Conservation (phyloP, 2,113 vertebrate species). For the Ammodramus savannarum region DNA sequence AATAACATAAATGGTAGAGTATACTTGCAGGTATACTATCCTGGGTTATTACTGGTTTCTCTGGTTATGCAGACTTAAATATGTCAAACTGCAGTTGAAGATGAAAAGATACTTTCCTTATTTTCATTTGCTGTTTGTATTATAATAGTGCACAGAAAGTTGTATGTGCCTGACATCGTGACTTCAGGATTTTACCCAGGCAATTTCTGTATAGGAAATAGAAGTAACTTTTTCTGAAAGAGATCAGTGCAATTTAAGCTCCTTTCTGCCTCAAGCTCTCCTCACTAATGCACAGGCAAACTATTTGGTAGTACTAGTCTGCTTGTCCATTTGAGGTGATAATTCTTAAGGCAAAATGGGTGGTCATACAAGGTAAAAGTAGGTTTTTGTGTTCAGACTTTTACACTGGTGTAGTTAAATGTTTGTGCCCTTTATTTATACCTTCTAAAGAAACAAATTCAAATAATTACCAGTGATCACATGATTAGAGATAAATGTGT, state of each 20-base stretch:
- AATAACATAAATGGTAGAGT: neutral
- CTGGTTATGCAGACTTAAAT: neutral
- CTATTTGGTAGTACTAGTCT: neutral
- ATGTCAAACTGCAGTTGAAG: neutral
- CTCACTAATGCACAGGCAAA: neutral
- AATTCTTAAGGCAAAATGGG: neutral
- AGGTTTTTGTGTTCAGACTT: neutral
- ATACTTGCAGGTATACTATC: constrained; percentile 1
- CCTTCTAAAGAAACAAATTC: neutral
- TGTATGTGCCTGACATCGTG: neutral
- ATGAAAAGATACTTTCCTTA: neutral
- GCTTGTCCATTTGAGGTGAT: neutral
- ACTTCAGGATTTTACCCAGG: neutral
- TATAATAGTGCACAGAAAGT: neutral
- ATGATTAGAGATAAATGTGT: neutral
- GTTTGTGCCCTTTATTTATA: neutral
- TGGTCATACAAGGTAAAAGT: neutral
- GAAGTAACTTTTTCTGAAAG: neutral
- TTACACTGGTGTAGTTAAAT: neutral
- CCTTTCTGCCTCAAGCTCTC: neutral
- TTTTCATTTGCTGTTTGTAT: neutral
- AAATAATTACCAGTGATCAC: neutral
- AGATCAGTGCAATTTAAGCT: neutral
- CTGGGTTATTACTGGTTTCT: neutral
- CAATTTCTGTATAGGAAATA: neutral